These are phyloP conservation scores for Pyrrhosoma nymphula DNA, from an alignment of 2,888 invertebrate species.

Conservation along the genomic window DNA sequence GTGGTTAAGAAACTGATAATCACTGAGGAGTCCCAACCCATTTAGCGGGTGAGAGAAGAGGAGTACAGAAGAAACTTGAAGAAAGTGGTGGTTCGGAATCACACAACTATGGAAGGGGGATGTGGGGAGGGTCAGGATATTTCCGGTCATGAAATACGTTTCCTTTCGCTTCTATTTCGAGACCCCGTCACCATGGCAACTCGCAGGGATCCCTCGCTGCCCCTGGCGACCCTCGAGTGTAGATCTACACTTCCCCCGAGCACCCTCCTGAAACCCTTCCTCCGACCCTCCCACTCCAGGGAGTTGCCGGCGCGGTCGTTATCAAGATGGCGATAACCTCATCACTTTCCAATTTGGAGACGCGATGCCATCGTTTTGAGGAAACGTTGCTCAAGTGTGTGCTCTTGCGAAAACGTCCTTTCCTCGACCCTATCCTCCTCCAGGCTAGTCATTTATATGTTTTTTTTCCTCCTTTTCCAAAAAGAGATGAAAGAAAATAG, in stretches of 20 bases:
- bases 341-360: conserved; percentile 16
- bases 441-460: not conserved
- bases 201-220: not conserved
- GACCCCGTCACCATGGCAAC: conserved; percentile 10
- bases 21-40: not conserved
- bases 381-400: not conserved
- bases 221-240: not conserved
- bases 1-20: not conserved
- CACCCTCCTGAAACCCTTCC: not conserved
- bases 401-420: not conserved
- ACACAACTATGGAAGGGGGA: too few species aligned
- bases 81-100: not conserved
- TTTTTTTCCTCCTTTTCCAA: not conserved
- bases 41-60: not conserved
- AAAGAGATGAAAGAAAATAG: not conserved
- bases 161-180: not conserved
- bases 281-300: not conserved
- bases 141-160: not conserved
- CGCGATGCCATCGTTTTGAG: not conserved
- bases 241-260: not conserved
- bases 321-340: conserved; percentile 34
- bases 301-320: not conserved
- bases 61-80: not conserved
- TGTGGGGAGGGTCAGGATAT: not conserved
- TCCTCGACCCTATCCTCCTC: not conserved